A percentile compares a stretch with the other conserved stretches of the same genome.
phyloP scores from a whole-genome alignment of 2,888 invertebrate species.

The Anoplius nigerrimus region DNA sequence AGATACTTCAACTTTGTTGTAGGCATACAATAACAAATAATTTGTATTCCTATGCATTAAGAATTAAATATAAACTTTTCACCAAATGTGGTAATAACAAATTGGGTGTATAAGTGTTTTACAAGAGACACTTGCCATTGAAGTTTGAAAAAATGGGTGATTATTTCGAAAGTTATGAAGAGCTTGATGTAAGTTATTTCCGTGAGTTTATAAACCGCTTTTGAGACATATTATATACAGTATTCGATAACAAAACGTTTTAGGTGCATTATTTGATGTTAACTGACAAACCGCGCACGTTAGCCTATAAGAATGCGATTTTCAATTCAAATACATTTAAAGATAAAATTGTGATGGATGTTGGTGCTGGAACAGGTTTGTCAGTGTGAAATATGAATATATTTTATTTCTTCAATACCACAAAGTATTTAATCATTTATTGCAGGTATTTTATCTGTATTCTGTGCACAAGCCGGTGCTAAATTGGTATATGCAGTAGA shows the following conservation, averaged over 20 bases:
- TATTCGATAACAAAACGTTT: constrained; percentile 6
- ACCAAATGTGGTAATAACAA: too few species aligned
- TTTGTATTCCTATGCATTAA: too few species aligned
- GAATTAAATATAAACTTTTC: too few species aligned
- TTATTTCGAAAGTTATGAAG: constrained; percentile 85
- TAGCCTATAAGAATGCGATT: constrained; percentile 89
- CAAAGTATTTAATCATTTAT: background rate
- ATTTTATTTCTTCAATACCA: background rate
- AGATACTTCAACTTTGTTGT: too few species aligned
- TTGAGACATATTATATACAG: constrained; percentile 2
- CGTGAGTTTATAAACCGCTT: constrained; percentile 8
- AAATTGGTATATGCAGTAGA: constrained; percentile 90
- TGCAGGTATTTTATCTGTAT: constrained; percentile 88
- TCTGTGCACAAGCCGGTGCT: constrained; percentile 94
- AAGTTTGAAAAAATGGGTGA: constrained; percentile 60
- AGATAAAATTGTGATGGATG: constrained; percentile 89
- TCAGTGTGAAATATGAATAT: constrained; percentile 7
- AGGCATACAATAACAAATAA: too few species aligned
- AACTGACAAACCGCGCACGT: constrained; percentile 84
- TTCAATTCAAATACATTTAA: constrained; percentile 81
- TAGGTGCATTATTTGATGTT: constrained; percentile 90
- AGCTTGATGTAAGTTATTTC: constrained; percentile 81
- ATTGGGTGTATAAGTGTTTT: too few species aligned
- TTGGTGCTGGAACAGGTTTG: constrained; percentile 87
- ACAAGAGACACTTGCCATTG: too few species aligned